phyloP scores from a whole-genome alignment of 1,140 invertebrate genomes.

The Bacillus rossius region DNA sequence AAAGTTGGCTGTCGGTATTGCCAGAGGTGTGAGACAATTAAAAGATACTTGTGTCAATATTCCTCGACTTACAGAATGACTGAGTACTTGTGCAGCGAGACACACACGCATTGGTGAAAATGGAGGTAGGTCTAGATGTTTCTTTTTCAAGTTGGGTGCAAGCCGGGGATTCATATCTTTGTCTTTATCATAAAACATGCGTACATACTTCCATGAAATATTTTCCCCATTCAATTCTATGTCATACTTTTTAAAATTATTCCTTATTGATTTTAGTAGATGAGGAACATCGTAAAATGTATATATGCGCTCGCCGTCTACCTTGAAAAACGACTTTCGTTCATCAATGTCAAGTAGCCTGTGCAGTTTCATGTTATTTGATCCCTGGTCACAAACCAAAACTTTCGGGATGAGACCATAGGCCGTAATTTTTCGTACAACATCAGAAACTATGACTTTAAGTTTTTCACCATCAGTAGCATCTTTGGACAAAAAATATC shows the following conservation, averaged over 20 bases:
- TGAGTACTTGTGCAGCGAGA: background rate
- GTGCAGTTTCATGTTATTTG: background rate
- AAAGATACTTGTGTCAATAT: background rate
- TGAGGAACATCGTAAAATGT: background rate
- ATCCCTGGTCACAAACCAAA: background rate
- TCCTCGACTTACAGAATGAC: background rate
- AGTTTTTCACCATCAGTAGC: background rate
- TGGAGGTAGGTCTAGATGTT: background rate
- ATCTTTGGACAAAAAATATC: background rate
- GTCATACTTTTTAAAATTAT: background rate
- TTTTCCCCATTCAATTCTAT: background rate
- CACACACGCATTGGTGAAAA: background rate
- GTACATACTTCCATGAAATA: background rate
- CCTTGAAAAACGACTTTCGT: background rate
- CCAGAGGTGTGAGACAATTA: background rate
- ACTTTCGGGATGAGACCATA: background rate
- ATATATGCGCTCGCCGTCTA: background rate
- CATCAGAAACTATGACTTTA: background rate
- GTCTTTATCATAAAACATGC: background rate
- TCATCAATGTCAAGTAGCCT: background rate
- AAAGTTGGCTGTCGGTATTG: background rate
- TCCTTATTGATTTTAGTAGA: background rate
- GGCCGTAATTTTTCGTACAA: background rate
- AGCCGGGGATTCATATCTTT: background rate
- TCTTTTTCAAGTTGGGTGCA: background rate